Percentiles rank a stretch among this genome's conserved stretches.
Conservation (phyloP, 2,797 vertebrate species). For the Silurus aristotelis region DNA sequence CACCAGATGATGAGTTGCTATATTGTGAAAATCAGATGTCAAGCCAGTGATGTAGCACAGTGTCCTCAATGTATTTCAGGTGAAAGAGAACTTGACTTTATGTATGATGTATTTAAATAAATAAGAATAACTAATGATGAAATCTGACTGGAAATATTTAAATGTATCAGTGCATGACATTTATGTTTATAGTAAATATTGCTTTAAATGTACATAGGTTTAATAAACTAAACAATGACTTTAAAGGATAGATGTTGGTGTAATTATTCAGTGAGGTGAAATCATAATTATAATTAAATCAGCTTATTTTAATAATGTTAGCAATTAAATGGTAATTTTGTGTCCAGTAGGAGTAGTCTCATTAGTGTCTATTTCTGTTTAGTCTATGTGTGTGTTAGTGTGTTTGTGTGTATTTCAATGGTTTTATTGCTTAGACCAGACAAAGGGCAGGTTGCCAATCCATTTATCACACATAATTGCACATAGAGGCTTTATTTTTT, state of each 20-base stretch:
- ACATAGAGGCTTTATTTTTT: constrained; percentile 6
- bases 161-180: neutral
- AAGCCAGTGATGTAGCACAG: neutral
- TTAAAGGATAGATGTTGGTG: neutral
- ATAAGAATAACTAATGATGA: neutral
- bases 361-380: neutral
- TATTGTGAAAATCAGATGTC: neutral
- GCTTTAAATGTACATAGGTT: neutral
- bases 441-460: neutral
- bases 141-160: neutral
- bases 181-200: neutral
- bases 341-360: neutral
- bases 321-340: neutral
- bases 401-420: neutral
- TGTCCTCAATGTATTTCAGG: neutral
- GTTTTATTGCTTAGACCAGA: neutral
- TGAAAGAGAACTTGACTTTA: neutral
- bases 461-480: constrained; percentile 13
- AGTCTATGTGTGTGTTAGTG: neutral
- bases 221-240: neutral
- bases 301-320: constrained; percentile 10
- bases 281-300: neutral
- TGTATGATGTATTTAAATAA: neutral
- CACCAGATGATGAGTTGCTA: neutral
- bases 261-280: neutral